A percentile compares a stretch with the other conserved stretches of the same genome.
These are phyloP conservation scores for Drosophila repletoides DNA, from an alignment of 1,140 invertebrate species.

Conservation along the genomic window DNA sequence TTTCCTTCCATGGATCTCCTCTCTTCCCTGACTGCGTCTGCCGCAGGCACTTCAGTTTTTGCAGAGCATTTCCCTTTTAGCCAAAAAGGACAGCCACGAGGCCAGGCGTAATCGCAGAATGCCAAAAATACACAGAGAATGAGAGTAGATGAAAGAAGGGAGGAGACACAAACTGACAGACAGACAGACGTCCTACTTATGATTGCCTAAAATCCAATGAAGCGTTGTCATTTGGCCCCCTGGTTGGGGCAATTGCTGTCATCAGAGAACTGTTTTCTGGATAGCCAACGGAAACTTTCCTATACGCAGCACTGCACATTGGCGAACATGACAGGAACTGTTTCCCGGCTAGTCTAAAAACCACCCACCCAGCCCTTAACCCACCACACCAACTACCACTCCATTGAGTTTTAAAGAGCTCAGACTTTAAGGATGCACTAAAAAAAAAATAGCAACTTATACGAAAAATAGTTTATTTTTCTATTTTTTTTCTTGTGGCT, in stretches of 20 bases:
- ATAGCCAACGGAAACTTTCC: constrained; percentile 33
- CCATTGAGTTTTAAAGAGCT: constrained; percentile 19
- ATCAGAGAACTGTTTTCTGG: constrained; percentile 26
- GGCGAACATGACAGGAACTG: not conserved
- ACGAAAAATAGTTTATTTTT: too few relatives aligned
- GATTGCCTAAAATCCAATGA: constrained; percentile 50
- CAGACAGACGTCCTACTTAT: constrained; percentile 30
- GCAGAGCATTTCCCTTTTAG: constrained; percentile 39
- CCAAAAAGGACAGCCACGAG: constrained; percentile 9
- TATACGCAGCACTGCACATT: constrained; percentile 7
- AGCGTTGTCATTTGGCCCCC: constrained; percentile 31
- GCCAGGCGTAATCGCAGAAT: not conserved
- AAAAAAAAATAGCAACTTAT: too few relatives aligned
- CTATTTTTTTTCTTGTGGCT: too few relatives aligned
- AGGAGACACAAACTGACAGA: not conserved
- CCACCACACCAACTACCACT: not conserved
- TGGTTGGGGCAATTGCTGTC: constrained; percentile 40
- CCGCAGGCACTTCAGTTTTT: constrained; percentile 22
- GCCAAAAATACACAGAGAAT: not conserved
- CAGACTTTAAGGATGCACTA: constrained; percentile 5
- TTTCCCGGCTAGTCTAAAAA: not conserved
- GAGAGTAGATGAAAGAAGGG: not conserved
- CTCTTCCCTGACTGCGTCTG: not conserved
- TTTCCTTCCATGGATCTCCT: not conserved
- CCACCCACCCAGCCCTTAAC: not conserved